A percentile compares a stretch with the other conserved stretches of the same genome.
phyloP scores from a whole-genome alignment of 2,113 vertebrate genomes.

The Ascaphus truei region DNA sequence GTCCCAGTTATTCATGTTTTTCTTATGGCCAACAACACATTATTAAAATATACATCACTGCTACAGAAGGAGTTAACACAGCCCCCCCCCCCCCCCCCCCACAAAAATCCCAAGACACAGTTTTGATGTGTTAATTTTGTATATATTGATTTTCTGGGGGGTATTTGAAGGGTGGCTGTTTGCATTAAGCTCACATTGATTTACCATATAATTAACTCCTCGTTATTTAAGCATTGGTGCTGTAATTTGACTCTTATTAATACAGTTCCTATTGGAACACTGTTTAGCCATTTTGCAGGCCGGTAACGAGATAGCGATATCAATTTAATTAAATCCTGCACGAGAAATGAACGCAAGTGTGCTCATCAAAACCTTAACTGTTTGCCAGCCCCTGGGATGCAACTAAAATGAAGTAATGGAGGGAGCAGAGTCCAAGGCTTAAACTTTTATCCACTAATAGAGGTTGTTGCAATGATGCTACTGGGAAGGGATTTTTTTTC shows the following conservation, averaged over 20 bases:
- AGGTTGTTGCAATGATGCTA: too few species aligned
- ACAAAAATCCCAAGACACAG: constrained; percentile 12
- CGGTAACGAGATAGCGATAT: constrained; percentile 22
- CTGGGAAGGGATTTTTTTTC: too few species aligned
- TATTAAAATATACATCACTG: too few species aligned
- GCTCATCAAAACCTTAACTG: constrained; percentile 4
- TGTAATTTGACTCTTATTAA: constrained; percentile 37
- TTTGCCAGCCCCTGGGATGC: not conserved
- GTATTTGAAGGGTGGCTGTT: constrained; percentile 33
- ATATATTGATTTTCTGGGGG: constrained; percentile 23
- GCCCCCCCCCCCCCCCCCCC: not conserved
- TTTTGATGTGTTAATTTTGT: constrained; percentile 34
- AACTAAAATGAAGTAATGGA: too few species aligned
- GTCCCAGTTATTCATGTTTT: too few species aligned
- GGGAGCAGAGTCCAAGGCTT: too few species aligned
- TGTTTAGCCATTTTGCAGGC: constrained; percentile 31
- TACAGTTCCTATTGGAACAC: constrained; percentile 30
- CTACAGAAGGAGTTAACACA: not conserved
- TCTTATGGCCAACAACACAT: too few species aligned
- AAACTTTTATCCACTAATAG: too few species aligned
- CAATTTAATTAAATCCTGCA: constrained; percentile 30
- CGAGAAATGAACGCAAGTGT: not conserved
- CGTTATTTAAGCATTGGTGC: constrained; percentile 33
- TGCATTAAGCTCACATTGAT: constrained; percentile 35
- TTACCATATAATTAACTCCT: constrained; percentile 38